Conservation (phyloP, 1,140 invertebrate genomes). For the Condylostylus longicornis region DNA sequence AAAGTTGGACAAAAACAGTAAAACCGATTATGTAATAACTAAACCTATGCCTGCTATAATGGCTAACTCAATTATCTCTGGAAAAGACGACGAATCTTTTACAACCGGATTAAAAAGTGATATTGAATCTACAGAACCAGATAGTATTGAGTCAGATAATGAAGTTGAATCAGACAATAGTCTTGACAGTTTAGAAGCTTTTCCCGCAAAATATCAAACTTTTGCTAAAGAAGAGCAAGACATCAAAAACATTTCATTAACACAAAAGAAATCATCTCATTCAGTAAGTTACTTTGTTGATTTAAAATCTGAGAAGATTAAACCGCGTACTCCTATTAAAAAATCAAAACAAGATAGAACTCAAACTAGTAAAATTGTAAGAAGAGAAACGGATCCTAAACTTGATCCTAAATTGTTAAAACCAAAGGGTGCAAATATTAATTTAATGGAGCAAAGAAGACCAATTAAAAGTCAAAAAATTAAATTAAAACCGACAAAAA, state of each 20-base stretch:
- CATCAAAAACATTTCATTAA: neutral
- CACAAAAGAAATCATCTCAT: neutral
- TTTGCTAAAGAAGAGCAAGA: neutral
- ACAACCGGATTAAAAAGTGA: no score
- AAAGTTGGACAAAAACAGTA: no score
- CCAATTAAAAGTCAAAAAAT: neutral
- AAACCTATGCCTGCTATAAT: no score
- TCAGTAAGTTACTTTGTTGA: neutral
- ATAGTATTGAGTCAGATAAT: neutral
- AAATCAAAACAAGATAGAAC: neutral
- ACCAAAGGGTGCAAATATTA: no score
- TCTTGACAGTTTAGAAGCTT: neutral
- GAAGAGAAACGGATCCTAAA: neutral
- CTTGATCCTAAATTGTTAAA: no score
- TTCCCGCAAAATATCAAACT: neutral
- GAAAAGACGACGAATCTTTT: neutral
- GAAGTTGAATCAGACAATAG: neutral
- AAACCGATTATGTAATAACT: no score
- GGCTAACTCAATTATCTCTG: neutral
- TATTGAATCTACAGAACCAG: neutral
- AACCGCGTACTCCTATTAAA: no score
- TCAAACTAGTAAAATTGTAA: neutral
- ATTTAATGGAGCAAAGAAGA: no score
- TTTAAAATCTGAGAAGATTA: no score
- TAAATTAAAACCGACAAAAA: neutral